Percentiles rank a stretch among this genome's conserved stretches.
These are phyloP conservation scores for Drosophila seguyi DNA, from an alignment of 1,140 invertebrate genomes.

Conservation along the genomic window DNA sequence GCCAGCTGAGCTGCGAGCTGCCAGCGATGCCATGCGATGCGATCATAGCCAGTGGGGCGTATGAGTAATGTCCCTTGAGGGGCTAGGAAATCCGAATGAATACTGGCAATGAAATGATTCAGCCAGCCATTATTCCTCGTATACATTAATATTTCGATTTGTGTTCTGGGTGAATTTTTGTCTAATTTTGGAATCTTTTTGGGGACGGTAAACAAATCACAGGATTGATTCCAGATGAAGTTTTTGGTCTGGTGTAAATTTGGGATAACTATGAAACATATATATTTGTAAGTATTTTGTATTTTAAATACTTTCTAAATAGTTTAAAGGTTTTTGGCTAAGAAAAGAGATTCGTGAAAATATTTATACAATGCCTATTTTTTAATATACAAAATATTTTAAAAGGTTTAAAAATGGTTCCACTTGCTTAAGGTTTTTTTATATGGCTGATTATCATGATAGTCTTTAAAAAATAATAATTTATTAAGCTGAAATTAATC, in stretches of 20 bases:
- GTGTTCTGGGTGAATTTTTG: constrained; percentile 9
- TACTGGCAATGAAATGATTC: constrained; percentile 43
- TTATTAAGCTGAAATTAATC: not conserved
- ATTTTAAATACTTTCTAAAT: not conserved
- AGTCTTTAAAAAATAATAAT: not conserved
- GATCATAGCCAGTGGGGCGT: constrained; percentile 46
- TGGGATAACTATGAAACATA: not conserved
- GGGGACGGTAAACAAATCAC: constrained; percentile 25
- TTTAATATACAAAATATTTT: too few species aligned
- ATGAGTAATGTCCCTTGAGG: constrained; percentile 44
- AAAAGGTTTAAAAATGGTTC: too few species aligned
- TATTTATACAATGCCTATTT: too few species aligned
- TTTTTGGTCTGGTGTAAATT: not conserved
- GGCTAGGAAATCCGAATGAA: constrained; percentile 14
- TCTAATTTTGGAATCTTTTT: not conserved
- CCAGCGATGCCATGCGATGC: constrained; percentile 11
- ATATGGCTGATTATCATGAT: too few species aligned
- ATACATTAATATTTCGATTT: constrained; percentile 20
- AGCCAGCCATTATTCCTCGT: constrained; percentile 21
- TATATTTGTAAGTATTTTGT: rapidly evolving
- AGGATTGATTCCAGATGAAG: constrained; percentile 21
- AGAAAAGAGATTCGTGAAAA: too few species aligned
- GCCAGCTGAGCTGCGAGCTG: constrained; percentile 23
- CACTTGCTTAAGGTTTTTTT: too few species aligned
- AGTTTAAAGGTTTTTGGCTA: not conserved